phyloP scores from a whole-genome alignment of 2,888 invertebrate species.

The Dendrolimus houi region DNA sequence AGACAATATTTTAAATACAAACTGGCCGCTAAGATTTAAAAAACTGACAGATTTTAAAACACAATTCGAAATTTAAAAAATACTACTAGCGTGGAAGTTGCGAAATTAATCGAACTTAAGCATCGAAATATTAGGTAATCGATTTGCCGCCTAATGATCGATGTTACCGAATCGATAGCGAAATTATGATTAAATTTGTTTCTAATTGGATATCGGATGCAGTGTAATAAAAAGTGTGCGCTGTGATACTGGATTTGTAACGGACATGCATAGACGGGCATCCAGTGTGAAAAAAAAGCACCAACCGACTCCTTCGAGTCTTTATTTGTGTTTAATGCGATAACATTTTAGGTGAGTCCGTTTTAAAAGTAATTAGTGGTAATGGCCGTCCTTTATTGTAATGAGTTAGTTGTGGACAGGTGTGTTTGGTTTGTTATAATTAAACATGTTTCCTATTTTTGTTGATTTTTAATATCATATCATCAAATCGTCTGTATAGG shows the following conservation, averaged over 20 bases:
- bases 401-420: constrained; percentile 29
- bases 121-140: no score
- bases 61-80: neutral
- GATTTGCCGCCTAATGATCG: constrained; percentile 10
- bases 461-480: constrained; percentile 9
- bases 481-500: constrained; percentile 3
- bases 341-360: constrained; percentile 71
- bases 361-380: constrained; percentile 42
- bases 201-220: constrained; percentile 38
- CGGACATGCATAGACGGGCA: constrained; percentile 68
- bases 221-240: constrained; percentile 46
- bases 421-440: constrained; percentile 18
- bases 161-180: constrained; percentile 6
- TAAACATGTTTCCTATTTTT: constrained; percentile 15
- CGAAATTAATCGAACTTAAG: no score
- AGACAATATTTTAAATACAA: no score
- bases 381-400: constrained; percentile 34
- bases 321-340: constrained; percentile 64
- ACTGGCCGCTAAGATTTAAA: no score
- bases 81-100: constrained; percentile 3
- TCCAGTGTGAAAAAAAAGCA: constrained; percentile 71
- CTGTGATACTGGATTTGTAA: constrained; percentile 39
- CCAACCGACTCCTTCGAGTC: constrained; percentile 42
- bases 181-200: constrained; percentile 6
- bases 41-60: neutral